phyloP scores from a whole-genome alignment of 2,797 vertebrate species.

The Lepilemur septentrionalis region DNA sequence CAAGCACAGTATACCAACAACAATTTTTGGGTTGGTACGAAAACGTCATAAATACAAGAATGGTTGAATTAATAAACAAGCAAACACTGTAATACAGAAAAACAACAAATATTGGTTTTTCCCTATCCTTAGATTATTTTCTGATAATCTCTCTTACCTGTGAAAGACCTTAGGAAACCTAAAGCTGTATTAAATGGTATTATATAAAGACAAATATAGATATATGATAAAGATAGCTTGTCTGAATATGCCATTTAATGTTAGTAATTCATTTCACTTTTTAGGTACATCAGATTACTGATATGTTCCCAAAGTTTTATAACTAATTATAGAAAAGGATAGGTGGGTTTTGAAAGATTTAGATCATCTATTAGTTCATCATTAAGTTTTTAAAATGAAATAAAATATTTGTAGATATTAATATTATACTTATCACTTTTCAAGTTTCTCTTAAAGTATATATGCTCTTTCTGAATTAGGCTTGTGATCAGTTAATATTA shows the following conservation, averaged over 20 bases:
- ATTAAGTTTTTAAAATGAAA: slow-evolving; percentile 41
- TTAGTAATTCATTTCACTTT: slow-evolving; percentile 63
- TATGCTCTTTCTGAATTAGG: neutral
- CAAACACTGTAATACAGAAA: neutral
- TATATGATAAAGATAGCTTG: slow-evolving; percentile 22
- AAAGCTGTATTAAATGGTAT: neutral
- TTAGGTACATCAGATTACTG: slow-evolving; percentile 53
- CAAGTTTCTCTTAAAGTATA: neutral
- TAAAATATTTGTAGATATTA: slow-evolving; percentile 15
- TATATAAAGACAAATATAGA: slow-evolving; percentile 57
- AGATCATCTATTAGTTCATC: slow-evolving; percentile 47
- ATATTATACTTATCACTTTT: neutral
- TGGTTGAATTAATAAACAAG: neutral
- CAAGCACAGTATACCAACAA: neutral
- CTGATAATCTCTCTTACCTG: neutral
- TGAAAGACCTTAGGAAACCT: slow-evolving; percentile 24
- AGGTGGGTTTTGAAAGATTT: slow-evolving; percentile 58
- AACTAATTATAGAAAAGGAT: slow-evolving; percentile 58
- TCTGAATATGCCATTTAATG: slow-evolving; percentile 55
- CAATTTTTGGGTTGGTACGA: neutral
- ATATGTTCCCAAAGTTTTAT: slow-evolving; percentile 54
- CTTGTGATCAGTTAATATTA: neutral
- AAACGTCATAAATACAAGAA: slow-evolving; percentile 1
- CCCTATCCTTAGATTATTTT: neutral
- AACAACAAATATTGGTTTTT: neutral